A percentile compares a stretch with the other conserved stretches of the same genome.
phyloP scores from a whole-genome alignment of 2,888 invertebrate species.

The Lasioglossum malachurum region DNA sequence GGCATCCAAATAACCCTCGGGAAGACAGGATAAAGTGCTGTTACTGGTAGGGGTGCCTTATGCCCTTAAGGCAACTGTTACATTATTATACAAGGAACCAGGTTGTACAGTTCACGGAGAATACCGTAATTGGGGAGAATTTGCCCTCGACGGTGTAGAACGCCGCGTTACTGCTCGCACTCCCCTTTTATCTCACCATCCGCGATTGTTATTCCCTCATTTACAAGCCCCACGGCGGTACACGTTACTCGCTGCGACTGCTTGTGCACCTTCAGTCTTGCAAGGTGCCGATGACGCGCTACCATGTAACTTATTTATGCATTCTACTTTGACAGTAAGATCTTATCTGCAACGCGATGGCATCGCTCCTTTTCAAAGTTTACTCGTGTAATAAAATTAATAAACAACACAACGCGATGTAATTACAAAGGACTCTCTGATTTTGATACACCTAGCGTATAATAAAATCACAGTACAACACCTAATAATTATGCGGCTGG shows the following conservation, averaged over 20 bases:
- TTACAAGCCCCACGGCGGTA: constrained; percentile 72
- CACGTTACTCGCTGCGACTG: constrained; percentile 49
- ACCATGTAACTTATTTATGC: constrained; percentile 77
- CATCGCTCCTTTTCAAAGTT: constrained; percentile 16
- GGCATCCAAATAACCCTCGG: constrained; percentile 42
- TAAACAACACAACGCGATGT: constrained; percentile 12
- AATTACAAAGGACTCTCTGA: neutral
- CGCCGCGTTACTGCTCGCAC: constrained; percentile 34
- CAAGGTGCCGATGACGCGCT: constrained; percentile 50
- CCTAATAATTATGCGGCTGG: neutral
- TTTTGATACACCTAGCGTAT: neutral
- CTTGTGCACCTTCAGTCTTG: constrained; percentile 34
- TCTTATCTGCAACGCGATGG: constrained; percentile 74
- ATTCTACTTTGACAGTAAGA: constrained; percentile 78
- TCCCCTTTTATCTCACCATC: constrained; percentile 52
- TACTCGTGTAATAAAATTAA: constrained; percentile 20
- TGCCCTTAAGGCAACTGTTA: constrained; percentile 55
- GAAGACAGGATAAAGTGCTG: constrained; percentile 49
- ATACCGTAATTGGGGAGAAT: constrained; percentile 76
- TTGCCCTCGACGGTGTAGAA: constrained; percentile 69
- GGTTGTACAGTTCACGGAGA: constrained; percentile 68
- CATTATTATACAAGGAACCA: constrained; percentile 64
- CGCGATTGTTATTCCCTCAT: constrained; percentile 77
- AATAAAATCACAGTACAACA: neutral
- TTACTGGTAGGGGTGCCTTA: constrained; percentile 30